Evolutionary conservation across 2,888 invertebrate genomes (phyloP).

Genomic region (Dioctria rufipes): DNA sequence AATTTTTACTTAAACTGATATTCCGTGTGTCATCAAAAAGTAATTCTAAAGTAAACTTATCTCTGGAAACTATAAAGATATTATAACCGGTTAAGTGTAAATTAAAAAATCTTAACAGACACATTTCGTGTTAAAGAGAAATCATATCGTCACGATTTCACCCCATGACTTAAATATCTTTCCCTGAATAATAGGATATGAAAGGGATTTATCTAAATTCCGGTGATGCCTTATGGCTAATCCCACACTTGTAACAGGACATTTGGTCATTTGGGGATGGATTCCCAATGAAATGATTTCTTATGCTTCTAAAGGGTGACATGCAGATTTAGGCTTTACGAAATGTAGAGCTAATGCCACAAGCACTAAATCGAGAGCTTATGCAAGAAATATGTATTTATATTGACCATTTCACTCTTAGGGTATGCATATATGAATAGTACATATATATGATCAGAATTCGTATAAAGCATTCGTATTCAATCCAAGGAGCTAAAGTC

Average conservation of each 20-base stretch:
- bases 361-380: conserved; percentile 30
- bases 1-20: too few relatives aligned
- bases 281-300: conserved; percentile 15
- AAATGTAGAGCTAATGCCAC: conserved; percentile 13
- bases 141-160: conserved; percentile 35
- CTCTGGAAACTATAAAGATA: too few relatives aligned
- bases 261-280: not conserved
- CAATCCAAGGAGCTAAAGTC: not conserved
- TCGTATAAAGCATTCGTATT: not conserved
- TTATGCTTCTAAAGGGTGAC: conserved; percentile 2
- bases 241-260: conserved; percentile 9
- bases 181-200: conserved; percentile 15
- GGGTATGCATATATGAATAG: not conserved
- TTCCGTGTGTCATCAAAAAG: too few relatives aligned
- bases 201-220: conserved; percentile 44
- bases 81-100: not conserved
- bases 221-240: conserved; percentile 34
- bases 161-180: conserved; percentile 11
- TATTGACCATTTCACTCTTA: conserved; percentile 23
- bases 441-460: not conserved
- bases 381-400: conserved; percentile 26
- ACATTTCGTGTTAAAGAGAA: conserved; percentile 33
- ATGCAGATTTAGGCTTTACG: too few relatives aligned
- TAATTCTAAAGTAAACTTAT: too few relatives aligned
- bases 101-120: not conserved